These are phyloP conservation scores for Metopolophium dirhodum DNA, from an alignment of 1,140 invertebrate genomes.

Conservation along the genomic window DNA sequence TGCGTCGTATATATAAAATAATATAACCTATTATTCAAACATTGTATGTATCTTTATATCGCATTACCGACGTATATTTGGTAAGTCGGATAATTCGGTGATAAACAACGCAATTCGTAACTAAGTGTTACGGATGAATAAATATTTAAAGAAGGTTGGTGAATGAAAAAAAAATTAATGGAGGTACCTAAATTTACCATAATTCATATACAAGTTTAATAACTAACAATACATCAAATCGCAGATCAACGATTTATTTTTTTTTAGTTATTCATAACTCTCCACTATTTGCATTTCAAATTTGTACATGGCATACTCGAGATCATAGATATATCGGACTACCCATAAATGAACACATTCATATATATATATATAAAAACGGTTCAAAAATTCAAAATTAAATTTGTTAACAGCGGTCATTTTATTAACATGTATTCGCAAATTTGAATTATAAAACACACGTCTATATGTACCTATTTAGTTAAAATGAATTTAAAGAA, in stretches of 20 bases:
- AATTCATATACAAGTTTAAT: not conserved
- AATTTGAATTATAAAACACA: not conserved
- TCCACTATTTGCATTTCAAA: slow-evolving; percentile 25
- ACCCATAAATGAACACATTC: not conserved
- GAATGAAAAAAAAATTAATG: slow-evolving; percentile 19
- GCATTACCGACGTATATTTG: no score
- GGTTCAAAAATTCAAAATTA: not conserved
- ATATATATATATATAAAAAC: not conserved
- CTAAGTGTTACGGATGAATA: no score
- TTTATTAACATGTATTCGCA: not conserved
- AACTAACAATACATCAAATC: slow-evolving; percentile 16
- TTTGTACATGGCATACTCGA: not conserved
- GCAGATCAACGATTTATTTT: not conserved
- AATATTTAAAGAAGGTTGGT: slow-evolving; percentile 18
- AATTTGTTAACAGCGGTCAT: not conserved
- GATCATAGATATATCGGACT: not conserved
- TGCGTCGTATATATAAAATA: no score
- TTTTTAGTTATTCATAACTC: not conserved
- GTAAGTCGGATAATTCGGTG: no score
- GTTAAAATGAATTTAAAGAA: not conserved
- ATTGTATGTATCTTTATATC: no score
- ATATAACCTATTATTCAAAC: no score
- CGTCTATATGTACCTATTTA: not conserved
- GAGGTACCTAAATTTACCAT: not conserved
- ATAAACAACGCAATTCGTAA: no score